Evolutionary conservation across 2,113 vertebrate genomes (phyloP).

Genomic region (Tapirus terrestris): DNA sequence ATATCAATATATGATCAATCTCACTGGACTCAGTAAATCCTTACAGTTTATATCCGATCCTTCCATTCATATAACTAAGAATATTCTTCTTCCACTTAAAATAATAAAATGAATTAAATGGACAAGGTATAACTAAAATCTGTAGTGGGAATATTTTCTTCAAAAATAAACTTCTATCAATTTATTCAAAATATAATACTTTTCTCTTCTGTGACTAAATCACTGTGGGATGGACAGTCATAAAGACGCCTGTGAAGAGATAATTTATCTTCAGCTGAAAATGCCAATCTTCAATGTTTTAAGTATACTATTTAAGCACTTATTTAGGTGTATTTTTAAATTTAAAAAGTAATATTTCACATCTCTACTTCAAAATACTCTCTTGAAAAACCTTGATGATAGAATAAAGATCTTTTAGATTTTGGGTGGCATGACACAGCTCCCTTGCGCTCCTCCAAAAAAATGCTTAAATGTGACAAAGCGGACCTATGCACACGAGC

Average conservation of each 20-base stretch:
- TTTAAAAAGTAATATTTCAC: background rate
- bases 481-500: rapidly evolving
- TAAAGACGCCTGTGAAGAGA: background rate
- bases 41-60: background rate
- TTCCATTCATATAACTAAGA: background rate
- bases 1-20: background rate
- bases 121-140: background rate
- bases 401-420: background rate
- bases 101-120: conserved; percentile 14
- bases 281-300: background rate
- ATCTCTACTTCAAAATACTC: background rate
- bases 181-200: conserved; percentile 1
- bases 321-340: background rate
- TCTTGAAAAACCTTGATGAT: background rate
- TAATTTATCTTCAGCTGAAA: background rate
- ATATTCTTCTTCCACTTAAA: background rate
- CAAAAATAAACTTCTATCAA: background rate
- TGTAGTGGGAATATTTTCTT: background rate
- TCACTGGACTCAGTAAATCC: background rate
- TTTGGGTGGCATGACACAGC: background rate
- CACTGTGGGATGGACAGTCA: background rate
- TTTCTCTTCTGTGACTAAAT: background rate
- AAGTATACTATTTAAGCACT: background rate
- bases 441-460: rapidly evolving
- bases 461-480: background rate